phyloP scores from a whole-genome alignment of 2,888 invertebrate species.

The Miltochrista miniata region DNA sequence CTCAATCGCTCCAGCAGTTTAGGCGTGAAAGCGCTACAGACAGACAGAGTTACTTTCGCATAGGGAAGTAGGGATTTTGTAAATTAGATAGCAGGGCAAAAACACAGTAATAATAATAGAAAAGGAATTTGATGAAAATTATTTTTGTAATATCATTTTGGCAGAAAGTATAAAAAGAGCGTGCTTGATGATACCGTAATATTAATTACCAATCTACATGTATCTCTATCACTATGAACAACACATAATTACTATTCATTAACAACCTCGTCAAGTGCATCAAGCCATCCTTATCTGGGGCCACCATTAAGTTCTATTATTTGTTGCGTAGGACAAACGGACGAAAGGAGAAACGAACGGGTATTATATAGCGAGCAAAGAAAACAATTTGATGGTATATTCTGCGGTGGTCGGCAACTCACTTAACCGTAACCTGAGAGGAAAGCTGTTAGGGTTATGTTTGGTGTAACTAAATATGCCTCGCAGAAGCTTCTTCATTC shows the following conservation, averaged over 20 bases:
- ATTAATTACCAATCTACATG: no score
- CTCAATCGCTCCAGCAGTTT: no score
- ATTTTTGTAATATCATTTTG: no score
- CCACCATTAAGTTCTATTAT: conserved; percentile 40
- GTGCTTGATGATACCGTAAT: no score
- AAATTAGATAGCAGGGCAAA: no score
- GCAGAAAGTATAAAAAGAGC: no score
- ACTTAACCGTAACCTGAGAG: conserved; percentile 77
- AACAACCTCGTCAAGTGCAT: conserved; percentile 25
- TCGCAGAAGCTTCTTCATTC: conserved; percentile 70
- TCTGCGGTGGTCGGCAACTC: conserved; percentile 71
- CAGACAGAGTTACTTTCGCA: no score
- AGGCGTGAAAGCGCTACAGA: no score
- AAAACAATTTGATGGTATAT: conserved; percentile 79
- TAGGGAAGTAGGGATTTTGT: no score
- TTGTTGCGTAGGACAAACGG: conserved; percentile 41
- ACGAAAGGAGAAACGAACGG: conserved; percentile 4
- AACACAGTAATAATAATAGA: no score
- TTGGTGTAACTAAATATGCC: conserved; percentile 71
- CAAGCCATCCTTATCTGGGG: conserved; percentile 26
- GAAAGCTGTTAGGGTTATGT: conserved; percentile 70
- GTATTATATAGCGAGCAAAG: conserved; percentile 52
- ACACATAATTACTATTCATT: conserved; percentile 32
- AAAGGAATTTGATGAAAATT: no score
- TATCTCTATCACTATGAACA: conserved; percentile 30